A percentile compares a stretch with the other conserved stretches of the same genome.
Evolutionary conservation across 2,797 vertebrate genomes (phyloP).

Genomic region (Anguilla obscura): DNA sequence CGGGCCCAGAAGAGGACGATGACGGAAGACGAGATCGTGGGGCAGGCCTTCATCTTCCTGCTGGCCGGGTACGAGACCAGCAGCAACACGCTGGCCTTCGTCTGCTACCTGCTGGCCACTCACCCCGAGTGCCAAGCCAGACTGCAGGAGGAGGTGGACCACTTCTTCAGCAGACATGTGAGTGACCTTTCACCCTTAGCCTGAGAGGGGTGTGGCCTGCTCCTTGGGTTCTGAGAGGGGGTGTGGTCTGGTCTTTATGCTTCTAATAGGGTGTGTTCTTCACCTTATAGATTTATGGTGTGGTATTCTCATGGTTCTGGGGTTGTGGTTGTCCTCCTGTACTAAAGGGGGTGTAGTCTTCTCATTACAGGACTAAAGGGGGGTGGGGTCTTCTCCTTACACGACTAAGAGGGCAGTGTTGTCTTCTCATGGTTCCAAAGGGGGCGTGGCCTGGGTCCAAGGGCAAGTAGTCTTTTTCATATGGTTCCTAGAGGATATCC

Average conservation of each 20-base stretch:
- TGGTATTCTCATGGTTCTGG: too few species aligned
- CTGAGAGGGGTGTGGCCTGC: background rate
- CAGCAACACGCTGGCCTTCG: slow-evolving; percentile 83
- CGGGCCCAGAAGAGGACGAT: slow-evolving; percentile 68
- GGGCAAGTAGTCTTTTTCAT: background rate
- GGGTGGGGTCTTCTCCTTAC: too few species aligned
- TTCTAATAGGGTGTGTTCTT: too few species aligned
- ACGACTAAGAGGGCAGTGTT: too few species aligned
- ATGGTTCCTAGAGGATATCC: background rate
- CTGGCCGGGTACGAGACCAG: slow-evolving; percentile 89
- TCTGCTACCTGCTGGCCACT: slow-evolving; percentile 85
- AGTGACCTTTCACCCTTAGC: slow-evolving; percentile 59
- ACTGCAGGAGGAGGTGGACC: slow-evolving; percentile 82
- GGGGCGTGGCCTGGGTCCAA: background rate
- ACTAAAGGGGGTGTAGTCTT: too few species aligned
- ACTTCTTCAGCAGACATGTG: slow-evolving; percentile 81
- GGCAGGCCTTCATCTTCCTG: slow-evolving; percentile 89
- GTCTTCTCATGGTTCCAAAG: background rate
- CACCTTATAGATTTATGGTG: too few species aligned
- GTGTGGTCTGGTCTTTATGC: too few species aligned
- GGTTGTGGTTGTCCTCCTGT: too few species aligned
- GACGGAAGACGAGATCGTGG: slow-evolving; percentile 86
- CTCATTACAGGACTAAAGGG: too few species aligned
- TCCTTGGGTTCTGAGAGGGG: too few species aligned
- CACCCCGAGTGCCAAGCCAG: slow-evolving; percentile 79